Evolutionary conservation across 2,797 vertebrate species (phyloP).

Genomic region (Gymnoscopelus braueri): DNA sequence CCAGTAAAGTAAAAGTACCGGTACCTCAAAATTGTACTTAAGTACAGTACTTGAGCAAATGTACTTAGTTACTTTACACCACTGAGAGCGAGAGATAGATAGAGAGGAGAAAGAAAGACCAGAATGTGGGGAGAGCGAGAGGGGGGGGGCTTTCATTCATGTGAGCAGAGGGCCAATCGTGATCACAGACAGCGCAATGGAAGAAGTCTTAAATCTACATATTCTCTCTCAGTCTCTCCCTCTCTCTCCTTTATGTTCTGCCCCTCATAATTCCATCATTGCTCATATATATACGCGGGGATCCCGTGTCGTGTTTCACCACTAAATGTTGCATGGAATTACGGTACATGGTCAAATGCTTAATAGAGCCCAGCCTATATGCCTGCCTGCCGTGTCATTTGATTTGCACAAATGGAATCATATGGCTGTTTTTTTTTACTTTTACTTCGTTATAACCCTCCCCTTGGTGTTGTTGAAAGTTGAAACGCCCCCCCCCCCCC

Average conservation of each 20-base stretch:
- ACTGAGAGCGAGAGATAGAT: conserved; percentile 8
- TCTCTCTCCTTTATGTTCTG: conserved; percentile 27
- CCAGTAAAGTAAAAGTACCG: no score
- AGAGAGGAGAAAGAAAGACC: conserved; percentile 22
- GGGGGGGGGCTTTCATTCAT: conserved; percentile 24
- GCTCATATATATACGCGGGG: conserved; percentile 24
- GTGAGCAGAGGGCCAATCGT: conserved; percentile 39
- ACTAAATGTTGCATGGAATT: conserved; percentile 55
- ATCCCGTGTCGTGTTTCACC: conserved; percentile 46
- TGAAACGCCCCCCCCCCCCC: no score
- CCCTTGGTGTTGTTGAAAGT: no score
- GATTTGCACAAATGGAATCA: conserved; percentile 40
- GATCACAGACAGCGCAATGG: conserved; percentile 48
- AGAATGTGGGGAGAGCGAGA: background rate
- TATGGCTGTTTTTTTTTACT: background rate
- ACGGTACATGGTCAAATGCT: conserved; percentile 34
- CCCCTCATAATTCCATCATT: conserved; percentile 35
- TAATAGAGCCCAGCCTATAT: conserved; percentile 30
- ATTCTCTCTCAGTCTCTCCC: background rate
- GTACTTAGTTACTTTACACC: no score
- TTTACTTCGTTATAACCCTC: no score
- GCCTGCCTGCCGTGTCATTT: conserved; percentile 22
- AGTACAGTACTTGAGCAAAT: no score
- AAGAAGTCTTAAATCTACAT: conserved; percentile 24
- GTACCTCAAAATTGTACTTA: no score